Percentiles rank a stretch among this genome's conserved stretches.
Evolutionary conservation across 2,888 invertebrate species (phyloP).

Genomic region (Pandemis cinnamomeana): DNA sequence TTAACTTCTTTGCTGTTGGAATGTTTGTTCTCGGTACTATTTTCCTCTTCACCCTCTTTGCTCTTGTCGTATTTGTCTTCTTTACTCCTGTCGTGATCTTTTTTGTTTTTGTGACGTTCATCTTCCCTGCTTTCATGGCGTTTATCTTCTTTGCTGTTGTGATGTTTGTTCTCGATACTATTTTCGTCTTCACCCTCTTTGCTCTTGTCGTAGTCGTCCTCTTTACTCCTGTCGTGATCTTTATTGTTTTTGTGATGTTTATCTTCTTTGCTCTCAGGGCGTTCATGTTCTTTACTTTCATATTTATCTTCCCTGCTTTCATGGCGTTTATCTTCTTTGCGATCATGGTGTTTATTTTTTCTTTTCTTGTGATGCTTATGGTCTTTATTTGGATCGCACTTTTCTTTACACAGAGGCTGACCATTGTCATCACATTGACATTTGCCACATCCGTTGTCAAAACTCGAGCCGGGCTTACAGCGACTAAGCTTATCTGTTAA

Average conservation of each 20-base stretch:
- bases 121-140: not conserved
- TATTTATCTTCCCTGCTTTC: not conserved
- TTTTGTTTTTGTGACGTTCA: not conserved
- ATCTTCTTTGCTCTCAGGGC: not conserved
- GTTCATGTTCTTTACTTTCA: not conserved
- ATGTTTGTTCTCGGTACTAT: not conserved
- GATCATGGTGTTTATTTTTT: not conserved
- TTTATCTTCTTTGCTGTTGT: not conserved
- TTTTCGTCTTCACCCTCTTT: not conserved
- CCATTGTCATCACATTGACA: not conserved
- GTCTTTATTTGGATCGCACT: not conserved
- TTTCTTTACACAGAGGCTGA: not conserved
- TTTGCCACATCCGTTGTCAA: not conserved
- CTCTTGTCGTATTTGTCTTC: not conserved
- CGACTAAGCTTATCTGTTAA: not conserved
- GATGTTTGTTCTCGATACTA: not conserved
- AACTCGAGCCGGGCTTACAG: not conserved
- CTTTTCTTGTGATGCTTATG: not conserved
- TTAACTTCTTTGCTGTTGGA: not conserved
- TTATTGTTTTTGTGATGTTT: not conserved
- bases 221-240: not conserved
- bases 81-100: not conserved
- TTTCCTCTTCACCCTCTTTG: not conserved
- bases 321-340: not conserved
- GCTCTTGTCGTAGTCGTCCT: not conserved